These are phyloP conservation scores for Phataginus tricuspis DNA, from an alignment of 2,797 vertebrate genomes.

Conservation along the genomic window DNA sequence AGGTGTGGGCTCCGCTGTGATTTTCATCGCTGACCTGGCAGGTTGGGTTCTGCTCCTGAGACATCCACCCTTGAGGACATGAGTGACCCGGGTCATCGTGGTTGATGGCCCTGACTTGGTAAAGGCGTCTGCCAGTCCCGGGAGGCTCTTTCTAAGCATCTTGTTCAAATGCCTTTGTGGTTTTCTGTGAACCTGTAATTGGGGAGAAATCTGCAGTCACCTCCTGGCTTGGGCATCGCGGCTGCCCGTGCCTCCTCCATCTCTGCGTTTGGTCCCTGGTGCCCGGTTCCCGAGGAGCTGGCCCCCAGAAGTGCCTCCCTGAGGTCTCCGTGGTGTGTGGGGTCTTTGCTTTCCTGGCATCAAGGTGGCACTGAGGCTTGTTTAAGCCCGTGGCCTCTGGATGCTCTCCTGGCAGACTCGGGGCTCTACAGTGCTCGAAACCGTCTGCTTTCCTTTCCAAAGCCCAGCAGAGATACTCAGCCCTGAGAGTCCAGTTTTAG, in stretches of 20 bases:
- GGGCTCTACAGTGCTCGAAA: too few relatives aligned
- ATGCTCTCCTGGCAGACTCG: neutral
- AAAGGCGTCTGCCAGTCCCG: fast-evolving
- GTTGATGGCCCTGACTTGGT: neutral
- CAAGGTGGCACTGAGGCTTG: neutral
- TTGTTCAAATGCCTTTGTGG: neutral
- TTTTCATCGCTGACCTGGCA: too few relatives aligned
- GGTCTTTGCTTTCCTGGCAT: too few relatives aligned
- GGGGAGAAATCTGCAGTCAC: fast-evolving
- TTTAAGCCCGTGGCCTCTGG: neutral
- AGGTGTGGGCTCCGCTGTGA: fast-evolving
- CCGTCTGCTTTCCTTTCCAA: neutral
- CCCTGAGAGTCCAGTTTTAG: neutral
- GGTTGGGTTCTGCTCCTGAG: neutral
- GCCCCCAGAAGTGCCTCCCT: fast-evolving
- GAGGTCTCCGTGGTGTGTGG: fast-evolving
- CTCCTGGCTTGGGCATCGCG: fast-evolving
- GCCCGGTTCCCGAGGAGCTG: neutral
- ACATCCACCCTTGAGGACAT: fast-evolving
- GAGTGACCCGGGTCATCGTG: fast-evolving
- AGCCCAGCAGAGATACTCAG: neutral
- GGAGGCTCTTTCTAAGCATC: neutral
- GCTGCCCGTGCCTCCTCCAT: neutral
- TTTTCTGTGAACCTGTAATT: fast-evolving
- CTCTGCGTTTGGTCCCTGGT: fast-evolving